phyloP scores from a whole-genome alignment of 2,888 invertebrate genomes.

The Selenia dentaria region DNA sequence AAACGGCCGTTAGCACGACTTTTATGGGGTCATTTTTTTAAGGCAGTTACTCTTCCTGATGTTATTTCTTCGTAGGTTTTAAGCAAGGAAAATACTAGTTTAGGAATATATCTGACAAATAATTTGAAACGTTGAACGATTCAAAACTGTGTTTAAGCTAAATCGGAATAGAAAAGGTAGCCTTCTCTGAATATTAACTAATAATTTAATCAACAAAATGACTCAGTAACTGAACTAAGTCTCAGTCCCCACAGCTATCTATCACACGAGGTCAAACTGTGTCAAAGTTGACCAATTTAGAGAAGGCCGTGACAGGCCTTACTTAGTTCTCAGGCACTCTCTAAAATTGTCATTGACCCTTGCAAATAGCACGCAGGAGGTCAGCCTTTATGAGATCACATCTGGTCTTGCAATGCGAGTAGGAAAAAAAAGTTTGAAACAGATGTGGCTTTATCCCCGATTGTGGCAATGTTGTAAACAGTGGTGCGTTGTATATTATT shows the following conservation, averaged over 20 bases:
- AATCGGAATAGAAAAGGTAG: no score
- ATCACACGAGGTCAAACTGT: conserved; percentile 33
- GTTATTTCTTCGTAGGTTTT: no score
- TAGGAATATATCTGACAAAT: no score
- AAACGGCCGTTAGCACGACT: no score
- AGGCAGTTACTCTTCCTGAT: no score
- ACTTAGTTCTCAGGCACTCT: conserved; percentile 36
- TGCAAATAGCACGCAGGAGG: conserved; percentile 21
- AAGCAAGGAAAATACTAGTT: no score
- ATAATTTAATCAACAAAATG: no score
- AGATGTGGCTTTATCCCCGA: conserved; percentile 14
- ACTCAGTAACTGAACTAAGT: no score
- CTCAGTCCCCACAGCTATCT: background rate
- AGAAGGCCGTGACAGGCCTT: conserved; percentile 44
- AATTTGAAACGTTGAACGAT: no score
- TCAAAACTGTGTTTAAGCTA: no score
- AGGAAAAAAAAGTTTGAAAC: conserved; percentile 1
- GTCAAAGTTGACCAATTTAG: conserved; percentile 48
- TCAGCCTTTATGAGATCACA: conserved; percentile 20
- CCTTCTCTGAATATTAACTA: no score
- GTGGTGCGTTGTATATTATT: background rate
- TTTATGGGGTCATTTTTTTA: no score
- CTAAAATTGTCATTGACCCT: conserved; percentile 37
- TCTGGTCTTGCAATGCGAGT: conserved; percentile 8
- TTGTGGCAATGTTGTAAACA: conserved; percentile 4